Percentiles rank a stretch among this genome's conserved stretches.
Conservation (phyloP, 2,113 vertebrate species). For the Ochotona curzoniae region DNA sequence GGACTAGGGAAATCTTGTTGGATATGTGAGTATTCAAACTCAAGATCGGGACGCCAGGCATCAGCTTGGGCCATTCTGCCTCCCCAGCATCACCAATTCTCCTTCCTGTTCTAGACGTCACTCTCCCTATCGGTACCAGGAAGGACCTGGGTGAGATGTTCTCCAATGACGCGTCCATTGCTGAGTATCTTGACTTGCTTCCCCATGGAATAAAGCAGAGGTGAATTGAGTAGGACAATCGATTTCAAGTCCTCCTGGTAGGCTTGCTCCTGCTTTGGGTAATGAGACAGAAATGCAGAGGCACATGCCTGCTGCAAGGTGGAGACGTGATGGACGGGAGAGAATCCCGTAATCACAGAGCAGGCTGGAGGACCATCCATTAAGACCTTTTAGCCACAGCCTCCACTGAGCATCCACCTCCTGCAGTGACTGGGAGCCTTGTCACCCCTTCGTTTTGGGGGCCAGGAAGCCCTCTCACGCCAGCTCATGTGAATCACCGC, state of each 20-base stretch:
- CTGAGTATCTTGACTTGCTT: background rate
- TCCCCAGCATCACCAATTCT: rapidly evolving
- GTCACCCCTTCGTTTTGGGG: constrained; percentile 57
- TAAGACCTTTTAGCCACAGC: constrained; percentile 82
- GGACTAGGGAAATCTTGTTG: background rate
- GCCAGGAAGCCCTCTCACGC: constrained; percentile 65
- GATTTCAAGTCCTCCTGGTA: background rate
- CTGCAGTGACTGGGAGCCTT: constrained; percentile 40
- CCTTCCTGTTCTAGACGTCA: background rate
- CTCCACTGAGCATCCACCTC: constrained; percentile 71
- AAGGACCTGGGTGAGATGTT: background rate
- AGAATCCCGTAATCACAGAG: constrained; percentile 78
- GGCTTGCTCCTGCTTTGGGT: background rate
- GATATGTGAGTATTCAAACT: too few relatives aligned
- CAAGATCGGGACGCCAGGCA: rapidly evolving
- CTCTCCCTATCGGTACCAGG: background rate
- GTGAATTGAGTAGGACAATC: rapidly evolving
- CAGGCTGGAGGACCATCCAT: constrained; percentile 79
- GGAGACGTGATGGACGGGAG: constrained; percentile 75
- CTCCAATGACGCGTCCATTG: background rate
- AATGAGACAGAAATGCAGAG: background rate
- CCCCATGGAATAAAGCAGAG: background rate
- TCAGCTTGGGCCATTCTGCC: background rate
- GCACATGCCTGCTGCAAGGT: constrained; percentile 33
- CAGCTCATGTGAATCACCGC: constrained; percentile 31